phyloP scores from a whole-genome alignment of 2,113 vertebrate genomes.

The Gobio gobio region DNA sequence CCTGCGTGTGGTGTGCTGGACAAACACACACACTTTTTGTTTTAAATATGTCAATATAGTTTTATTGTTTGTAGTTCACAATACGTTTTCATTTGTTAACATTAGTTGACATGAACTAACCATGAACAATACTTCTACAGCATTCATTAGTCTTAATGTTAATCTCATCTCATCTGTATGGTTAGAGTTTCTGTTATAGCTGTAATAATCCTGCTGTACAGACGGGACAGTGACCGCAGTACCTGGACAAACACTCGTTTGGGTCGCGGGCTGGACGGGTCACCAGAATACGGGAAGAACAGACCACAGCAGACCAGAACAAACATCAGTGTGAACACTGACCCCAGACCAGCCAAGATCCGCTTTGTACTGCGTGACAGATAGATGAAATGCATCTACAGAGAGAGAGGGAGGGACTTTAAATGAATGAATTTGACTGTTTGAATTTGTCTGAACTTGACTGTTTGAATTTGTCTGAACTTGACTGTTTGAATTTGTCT shows the following conservation, averaged over 20 bases:
- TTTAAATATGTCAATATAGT: too few relatives aligned
- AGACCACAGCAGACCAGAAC: slow-evolving; percentile 86
- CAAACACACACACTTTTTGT: neutral
- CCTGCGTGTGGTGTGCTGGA: slow-evolving; percentile 84
- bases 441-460: too few relatives aligned
- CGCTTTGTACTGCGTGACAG: slow-evolving; percentile 85
- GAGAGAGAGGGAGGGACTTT: neutral
- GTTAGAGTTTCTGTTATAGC: too few relatives aligned
- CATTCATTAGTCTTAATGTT: too few relatives aligned
- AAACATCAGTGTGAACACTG: slow-evolving; percentile 79
- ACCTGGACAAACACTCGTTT: slow-evolving; percentile 95
- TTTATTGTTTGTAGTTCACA: too few relatives aligned
- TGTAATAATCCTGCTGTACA: too few relatives aligned
- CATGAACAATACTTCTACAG: too few relatives aligned
- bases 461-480: too few relatives aligned
- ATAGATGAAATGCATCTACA: slow-evolving; percentile 93
- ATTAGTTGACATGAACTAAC: too few relatives aligned
- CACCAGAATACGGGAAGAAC: slow-evolving; percentile 90
- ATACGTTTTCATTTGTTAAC: too few relatives aligned
- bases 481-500: too few relatives aligned
- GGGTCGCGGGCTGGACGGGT: slow-evolving; percentile 82
- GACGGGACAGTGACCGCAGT: neutral
- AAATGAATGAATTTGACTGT: neutral
- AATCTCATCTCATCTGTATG: too few relatives aligned
- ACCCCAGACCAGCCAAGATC: slow-evolving; percentile 79